Base-by-base conservation (phyloP, 2,888 invertebrate genomes). In the Scaptomyza flava region DNA sequence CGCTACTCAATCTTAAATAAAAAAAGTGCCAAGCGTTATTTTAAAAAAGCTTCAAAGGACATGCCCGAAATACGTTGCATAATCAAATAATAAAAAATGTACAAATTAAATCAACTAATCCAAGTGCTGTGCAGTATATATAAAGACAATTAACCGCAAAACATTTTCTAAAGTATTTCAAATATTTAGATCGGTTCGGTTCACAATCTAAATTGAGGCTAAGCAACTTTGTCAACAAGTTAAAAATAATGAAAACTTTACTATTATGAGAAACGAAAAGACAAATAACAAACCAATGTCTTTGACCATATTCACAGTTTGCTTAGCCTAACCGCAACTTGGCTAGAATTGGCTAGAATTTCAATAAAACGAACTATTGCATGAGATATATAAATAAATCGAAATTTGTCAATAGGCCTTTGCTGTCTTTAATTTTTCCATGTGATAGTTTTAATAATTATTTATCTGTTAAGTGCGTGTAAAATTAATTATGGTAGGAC, bases 141-240 rank as follows among this genome's bases (percentile, higher is more conserved):
- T 47, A 17, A 3, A 11, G 36, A 46, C 3, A 42, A 14, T 27
- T 64, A 81, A 75, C 69, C 84, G 68, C 85, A 82, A 72, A 69
- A 73, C 77, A 50, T 64, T 60, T 67, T 42, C 17, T 36, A 67
- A 77, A 75, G 53, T 72, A 72, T 74, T 77, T 69, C 3, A 64
- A 64, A 59, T 54, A 69, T 67, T 77, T 64, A 34, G 63, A 48
- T 20, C 56, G 52, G 38, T 27, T 47, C 48, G 41, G 59, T 38
- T 57, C 23, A 53, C 51, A 77, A 67, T 67, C 72, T 62, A 79
- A 74, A 79, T 76, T 77, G 77, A 83, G 89, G 87, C 76, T 88
- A 82, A 76, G 58, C 71, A 69, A 72, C 71, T 70, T 72, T 77
- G 43, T 23, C 54, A 58, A 56, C 46, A 59, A 65, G 45, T 58